Evolutionary conservation across 2,797 vertebrate species (phyloP).

Genomic region (Leptodactylus fallax): DNA sequence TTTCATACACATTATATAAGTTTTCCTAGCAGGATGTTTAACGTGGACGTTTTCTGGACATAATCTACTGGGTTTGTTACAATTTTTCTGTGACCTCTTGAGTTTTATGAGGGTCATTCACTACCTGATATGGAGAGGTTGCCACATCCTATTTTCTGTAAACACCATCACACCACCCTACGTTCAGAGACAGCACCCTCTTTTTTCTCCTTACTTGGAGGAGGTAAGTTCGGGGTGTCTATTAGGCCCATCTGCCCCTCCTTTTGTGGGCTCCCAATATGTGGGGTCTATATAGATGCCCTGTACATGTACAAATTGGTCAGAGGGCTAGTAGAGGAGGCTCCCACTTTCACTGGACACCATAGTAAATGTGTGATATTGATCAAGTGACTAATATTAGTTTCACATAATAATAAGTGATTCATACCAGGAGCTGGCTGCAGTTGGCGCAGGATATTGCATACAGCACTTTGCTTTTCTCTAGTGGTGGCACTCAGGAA

Average conservation of each 20-base stretch:
- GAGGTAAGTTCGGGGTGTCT: background rate
- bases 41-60: too few species aligned
- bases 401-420: background rate
- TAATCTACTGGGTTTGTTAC: background rate
- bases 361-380: background rate
- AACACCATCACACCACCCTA: background rate
- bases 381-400: background rate
- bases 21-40: background rate
- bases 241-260: background rate
- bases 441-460: constrained; percentile 87
- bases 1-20: background rate
- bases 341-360: background rate
- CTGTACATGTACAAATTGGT: background rate
- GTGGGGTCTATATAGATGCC: too few species aligned
- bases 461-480: constrained; percentile 90
- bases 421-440: constrained; percentile 83
- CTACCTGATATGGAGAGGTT: background rate
- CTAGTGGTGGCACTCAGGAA: constrained; percentile 87
- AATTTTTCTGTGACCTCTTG: background rate
- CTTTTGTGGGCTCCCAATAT: background rate
- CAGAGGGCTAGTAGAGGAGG: background rate
- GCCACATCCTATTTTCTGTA: background rate
- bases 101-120: background rate
- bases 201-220: too few species aligned
- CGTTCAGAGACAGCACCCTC: too few species aligned